A percentile compares a stretch with the other conserved stretches of the same genome.
phyloP scores from a whole-genome alignment of 1,140 invertebrate species.

The Bathynomus jamesi region DNA sequence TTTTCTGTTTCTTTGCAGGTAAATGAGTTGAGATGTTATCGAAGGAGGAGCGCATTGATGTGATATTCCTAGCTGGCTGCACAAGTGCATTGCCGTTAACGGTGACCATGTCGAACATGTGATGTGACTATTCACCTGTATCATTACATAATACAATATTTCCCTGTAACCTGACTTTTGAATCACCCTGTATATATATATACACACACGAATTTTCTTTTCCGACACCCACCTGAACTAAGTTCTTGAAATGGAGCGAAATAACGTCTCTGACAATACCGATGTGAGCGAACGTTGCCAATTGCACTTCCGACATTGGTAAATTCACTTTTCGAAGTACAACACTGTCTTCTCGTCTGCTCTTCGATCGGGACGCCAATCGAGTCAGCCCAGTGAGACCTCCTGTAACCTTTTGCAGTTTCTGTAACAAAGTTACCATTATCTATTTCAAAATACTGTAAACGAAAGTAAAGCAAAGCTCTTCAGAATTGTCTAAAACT shows the following conservation, averaged over 20 bases:
- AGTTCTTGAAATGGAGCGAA: constrained; percentile 58
- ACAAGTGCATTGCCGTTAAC: no score
- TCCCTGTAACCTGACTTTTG: no score
- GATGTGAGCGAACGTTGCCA: constrained; percentile 49
- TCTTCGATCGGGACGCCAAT: constrained; percentile 76
- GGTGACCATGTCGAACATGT: no score
- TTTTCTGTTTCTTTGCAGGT: no score
- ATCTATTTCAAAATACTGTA: neutral
- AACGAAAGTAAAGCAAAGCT: constrained; percentile 14
- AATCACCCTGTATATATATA: no score
- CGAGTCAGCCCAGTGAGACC: constrained; percentile 65
- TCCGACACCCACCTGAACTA: constrained; percentile 61
- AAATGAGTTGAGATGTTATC: no score
- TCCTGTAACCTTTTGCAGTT: constrained; percentile 91
- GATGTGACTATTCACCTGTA: no score
- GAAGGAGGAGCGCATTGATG: no score
- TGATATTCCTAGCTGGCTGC: no score
- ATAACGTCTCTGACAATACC: constrained; percentile 60
- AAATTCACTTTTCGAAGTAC: constrained; percentile 26
- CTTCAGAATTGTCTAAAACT: no score
- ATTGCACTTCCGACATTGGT: constrained; percentile 46
- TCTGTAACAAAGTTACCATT: constrained; percentile 44
- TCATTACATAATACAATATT: no score
- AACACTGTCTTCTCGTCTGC: constrained; percentile 37
- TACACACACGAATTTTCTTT: no score